phyloP scores from a whole-genome alignment of 2,888 invertebrate species.

The Hydraecia micacea region DNA sequence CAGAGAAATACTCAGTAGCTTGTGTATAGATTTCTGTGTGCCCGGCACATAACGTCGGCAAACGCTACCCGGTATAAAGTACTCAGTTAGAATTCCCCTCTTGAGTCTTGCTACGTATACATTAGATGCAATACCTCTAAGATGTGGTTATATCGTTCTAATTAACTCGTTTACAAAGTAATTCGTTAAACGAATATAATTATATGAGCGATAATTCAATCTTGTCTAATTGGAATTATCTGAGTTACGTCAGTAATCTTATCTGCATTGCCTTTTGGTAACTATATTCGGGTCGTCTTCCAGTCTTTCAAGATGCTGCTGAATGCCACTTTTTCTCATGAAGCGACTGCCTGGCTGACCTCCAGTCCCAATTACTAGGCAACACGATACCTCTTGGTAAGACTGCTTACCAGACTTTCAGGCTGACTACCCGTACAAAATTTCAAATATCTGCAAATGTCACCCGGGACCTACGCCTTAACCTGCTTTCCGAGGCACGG shows the following conservation, averaged over 20 bases:
- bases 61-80: neutral
- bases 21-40: neutral
- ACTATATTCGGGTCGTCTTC: neutral
- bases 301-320: too few relatives aligned
- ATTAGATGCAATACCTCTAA: neutral
- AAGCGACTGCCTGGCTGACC: neutral
- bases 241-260: neutral
- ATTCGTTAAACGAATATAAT: neutral
- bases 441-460: neutral
- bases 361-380: neutral
- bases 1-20: neutral
- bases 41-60: too few relatives aligned
- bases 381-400: neutral
- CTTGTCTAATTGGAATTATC: too few relatives aligned
- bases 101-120: neutral
- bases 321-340: neutral
- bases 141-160: neutral
- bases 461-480: neutral
- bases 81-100: neutral
- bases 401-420: neutral
- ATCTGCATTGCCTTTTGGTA: neutral
- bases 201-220: neutral
- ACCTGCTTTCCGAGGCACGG: neutral
- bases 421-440: neutral
- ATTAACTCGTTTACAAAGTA: neutral